Base-by-base conservation (phyloP, 1,140 invertebrate species). In the Trichogramma pretiosum region DNA sequence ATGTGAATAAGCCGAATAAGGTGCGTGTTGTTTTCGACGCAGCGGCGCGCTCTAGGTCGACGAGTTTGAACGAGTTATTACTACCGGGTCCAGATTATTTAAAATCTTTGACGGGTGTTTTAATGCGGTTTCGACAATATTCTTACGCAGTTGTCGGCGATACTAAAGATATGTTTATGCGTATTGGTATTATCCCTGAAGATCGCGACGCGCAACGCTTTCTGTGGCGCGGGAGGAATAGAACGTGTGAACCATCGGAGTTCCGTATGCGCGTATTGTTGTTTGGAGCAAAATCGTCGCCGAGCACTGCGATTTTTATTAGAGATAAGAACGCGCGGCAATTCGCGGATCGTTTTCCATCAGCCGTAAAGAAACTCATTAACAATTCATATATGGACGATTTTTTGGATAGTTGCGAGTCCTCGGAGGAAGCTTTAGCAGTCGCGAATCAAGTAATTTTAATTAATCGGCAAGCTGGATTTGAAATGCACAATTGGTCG, bases 211-310 rank as follows among this genome's bases (percentile, higher is more conserved):
- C 28, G 2, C 40, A 43, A 23, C 4, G 33, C 36, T 46, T 46
- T 22, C 21, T 46, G 18, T 46, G 22, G 33, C 9, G 43, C 5
- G 43, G 30, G 5, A 9, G 17, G 3, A 24, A 46, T 28, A 10
- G 43, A 8, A n/a, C 11, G 16, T 26, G 8, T 10, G 22, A 19
- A 9, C 43, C 43, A 3, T 1, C 13, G 3, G 14, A 22, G 14
- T 46, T 36, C 18, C 22, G 16, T 7, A 46, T 46, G 33, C 5
- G 2, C n/a, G 13, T 18, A 4, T 9, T 43, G 7, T 19, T 43
- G 7, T 43, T 43, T 11, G 30, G 40, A 10, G 40, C 26, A 14
- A 43, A 21, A 33, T 43, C 40, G 18, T 33, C 40, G 5, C 40
- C 40, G 2, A 21, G 26, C 18, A 33, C 17, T 1, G 28, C 28